These are phyloP conservation scores for Cervus canadensis DNA, from an alignment of 2,113 vertebrate genomes.

Conservation along the genomic window DNA sequence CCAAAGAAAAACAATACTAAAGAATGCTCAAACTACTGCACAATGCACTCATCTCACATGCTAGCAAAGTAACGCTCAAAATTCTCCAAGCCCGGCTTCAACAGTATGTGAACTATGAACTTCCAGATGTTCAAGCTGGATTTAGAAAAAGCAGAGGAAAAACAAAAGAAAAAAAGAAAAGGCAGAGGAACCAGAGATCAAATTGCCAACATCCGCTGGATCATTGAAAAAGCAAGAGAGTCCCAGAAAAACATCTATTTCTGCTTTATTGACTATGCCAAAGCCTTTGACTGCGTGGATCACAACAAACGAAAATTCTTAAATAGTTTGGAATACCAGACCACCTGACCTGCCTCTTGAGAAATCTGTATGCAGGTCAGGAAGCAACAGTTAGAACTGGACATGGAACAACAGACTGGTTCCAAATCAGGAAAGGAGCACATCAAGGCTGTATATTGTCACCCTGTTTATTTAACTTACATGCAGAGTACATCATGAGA, in stretches of 20 bases:
- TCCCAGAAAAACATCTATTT: not conserved
- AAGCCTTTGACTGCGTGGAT: not conserved
- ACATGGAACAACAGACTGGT: not conserved
- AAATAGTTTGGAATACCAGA: not conserved
- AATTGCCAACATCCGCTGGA: not conserved
- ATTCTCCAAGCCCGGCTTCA: not conserved
- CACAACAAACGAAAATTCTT: not conserved
- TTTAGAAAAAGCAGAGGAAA: not conserved
- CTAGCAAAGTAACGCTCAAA: not conserved
- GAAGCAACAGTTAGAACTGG: not conserved
- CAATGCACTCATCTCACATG: not conserved
- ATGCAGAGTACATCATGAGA: not conserved
- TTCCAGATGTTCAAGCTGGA: not conserved
- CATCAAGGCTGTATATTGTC: accelerated
- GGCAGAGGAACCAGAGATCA: not conserved
- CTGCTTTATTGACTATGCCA: not conserved
- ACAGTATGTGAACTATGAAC: not conserved
- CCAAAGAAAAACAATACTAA: not conserved
- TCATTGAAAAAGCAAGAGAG: not conserved
- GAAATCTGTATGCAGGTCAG: not conserved
- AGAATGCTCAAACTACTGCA: not conserved
- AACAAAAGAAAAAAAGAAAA: not conserved
- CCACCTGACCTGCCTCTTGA: not conserved
- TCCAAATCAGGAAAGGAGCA: not conserved
- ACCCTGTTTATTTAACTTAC: not conserved